Conservation (phyloP, 1,140 invertebrate genomes). For the Drosophila lowei region DNA sequence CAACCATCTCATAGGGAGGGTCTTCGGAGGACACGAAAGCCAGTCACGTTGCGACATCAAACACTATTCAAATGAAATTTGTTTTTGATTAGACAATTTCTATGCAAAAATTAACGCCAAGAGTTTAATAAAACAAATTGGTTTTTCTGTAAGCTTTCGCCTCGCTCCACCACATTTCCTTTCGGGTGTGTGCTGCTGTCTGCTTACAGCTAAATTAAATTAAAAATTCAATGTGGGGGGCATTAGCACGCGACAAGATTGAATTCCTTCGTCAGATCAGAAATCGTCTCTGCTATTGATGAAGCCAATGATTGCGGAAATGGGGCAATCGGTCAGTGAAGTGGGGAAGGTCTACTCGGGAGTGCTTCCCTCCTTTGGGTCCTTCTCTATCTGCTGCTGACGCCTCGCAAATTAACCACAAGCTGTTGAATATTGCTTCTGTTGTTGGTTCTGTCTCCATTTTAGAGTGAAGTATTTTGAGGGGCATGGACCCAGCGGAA, state of each 20-base stretch:
- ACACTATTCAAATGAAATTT: slow-evolving; percentile 54
- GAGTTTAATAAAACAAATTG: slow-evolving; percentile 54
- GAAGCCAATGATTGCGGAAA: slow-evolving; percentile 26
- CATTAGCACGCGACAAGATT: slow-evolving; percentile 29
- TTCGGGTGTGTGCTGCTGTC: neutral
- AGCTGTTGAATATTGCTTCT: slow-evolving; percentile 11
- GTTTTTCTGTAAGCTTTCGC: slow-evolving; percentile 16
- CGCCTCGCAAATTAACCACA: slow-evolving; percentile 14
- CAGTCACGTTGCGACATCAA: slow-evolving; percentile 46
- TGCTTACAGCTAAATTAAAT: slow-evolving; percentile 47
- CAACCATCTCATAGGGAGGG: slow-evolving; percentile 17
- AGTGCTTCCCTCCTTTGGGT: neutral
- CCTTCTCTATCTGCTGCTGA: slow-evolving; percentile 21
- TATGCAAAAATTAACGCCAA: slow-evolving; percentile 45
- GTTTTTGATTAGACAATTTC: slow-evolving; percentile 55
- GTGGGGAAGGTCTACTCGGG: too few species aligned
- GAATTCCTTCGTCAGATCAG: slow-evolving; percentile 17
- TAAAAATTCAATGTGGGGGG: slow-evolving; percentile 43
- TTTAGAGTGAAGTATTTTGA: neutral
- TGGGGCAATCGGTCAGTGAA: neutral
- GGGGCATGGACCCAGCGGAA: neutral
- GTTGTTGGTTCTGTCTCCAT: neutral
- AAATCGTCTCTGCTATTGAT: slow-evolving; percentile 21
- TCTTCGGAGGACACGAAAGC: slow-evolving; percentile 9
- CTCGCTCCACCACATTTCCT: neutral